Evolutionary conservation across 2,113 vertebrate species (phyloP).

Genomic region (Myocastor coypus): DNA sequence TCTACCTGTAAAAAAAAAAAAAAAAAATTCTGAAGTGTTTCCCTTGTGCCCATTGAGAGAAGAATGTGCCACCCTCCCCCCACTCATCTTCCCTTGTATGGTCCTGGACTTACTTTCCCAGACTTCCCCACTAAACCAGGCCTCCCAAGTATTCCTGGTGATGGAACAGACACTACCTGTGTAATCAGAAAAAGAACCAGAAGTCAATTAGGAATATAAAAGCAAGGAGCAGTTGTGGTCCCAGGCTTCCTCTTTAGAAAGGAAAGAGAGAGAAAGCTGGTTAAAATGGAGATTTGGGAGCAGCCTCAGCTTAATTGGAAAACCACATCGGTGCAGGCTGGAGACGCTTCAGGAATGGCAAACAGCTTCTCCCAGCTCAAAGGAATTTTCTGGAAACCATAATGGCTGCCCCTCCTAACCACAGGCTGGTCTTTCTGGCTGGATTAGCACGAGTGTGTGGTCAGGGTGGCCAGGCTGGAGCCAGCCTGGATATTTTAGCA

Average conservation of each 20-base stretch:
- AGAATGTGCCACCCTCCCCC: neutral
- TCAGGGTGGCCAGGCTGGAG: conserved; percentile 62
- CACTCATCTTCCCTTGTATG: accelerated
- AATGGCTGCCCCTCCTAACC: conserved; percentile 52
- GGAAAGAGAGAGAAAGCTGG: neutral
- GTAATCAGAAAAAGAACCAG: neutral
- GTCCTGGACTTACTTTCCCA: neutral
- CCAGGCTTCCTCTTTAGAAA: neutral
- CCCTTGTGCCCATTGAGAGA: accelerated
- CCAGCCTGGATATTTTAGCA: neutral
- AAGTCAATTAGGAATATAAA: neutral
- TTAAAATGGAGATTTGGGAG: neutral
- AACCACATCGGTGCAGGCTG: neutral
- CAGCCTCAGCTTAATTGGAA: conserved; percentile 18
- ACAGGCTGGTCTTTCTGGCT: conserved; percentile 67
- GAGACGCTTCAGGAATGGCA: conserved; percentile 62
- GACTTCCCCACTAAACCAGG: neutral
- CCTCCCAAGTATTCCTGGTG: accelerated
- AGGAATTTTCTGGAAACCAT: conserved; percentile 74
- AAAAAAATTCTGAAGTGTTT: too few species aligned
- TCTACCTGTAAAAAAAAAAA: conserved; percentile 64
- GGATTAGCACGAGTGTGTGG: conserved; percentile 39
- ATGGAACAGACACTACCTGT: neutral
- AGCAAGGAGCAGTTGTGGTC: accelerated
- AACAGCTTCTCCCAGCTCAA: conserved; percentile 46